phyloP scores from a whole-genome alignment of 2,888 invertebrate genomes.

The Choristoneura rosaceana region DNA sequence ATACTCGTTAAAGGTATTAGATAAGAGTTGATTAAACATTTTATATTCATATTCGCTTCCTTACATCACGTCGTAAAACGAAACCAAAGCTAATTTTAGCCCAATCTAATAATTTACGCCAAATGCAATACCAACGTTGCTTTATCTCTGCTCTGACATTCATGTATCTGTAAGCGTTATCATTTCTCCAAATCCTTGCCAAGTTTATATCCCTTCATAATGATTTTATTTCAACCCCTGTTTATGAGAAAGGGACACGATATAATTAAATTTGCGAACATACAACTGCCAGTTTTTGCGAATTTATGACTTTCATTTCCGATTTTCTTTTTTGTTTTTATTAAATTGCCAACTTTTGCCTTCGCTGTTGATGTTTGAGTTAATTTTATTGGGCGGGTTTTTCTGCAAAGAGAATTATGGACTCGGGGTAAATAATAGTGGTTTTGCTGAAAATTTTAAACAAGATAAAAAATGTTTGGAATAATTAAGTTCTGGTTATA shows the following conservation, averaged over 20 bases:
- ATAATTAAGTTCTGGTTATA: no score
- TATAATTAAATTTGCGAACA: constrained; percentile 73
- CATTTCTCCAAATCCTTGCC: constrained; percentile 25
- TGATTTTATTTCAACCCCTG: constrained; percentile 44
- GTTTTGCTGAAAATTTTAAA: background rate
- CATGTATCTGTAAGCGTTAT: background rate
- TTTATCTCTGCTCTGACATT: background rate
- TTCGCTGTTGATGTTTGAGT: constrained; percentile 30
- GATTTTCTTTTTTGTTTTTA: constrained; percentile 57
- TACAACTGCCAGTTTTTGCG: constrained; percentile 63
- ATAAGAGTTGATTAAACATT: no score
- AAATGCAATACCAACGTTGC: background rate
- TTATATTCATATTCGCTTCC: no score
- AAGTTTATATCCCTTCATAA: constrained; percentile 35
- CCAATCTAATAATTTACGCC: background rate
- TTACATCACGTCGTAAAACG: no score
- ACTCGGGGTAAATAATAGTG: background rate
- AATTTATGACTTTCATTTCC: constrained; percentile 73
- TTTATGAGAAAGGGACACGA: constrained; percentile 62
- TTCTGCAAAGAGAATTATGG: constrained; percentile 20
- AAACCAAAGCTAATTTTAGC: background rate
- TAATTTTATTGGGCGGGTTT: constrained; percentile 24
- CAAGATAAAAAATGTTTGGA: background rate
- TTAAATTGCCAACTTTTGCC: constrained; percentile 44
- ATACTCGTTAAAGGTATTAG: no score